These are phyloP conservation scores for Oscheius sp. DNA, from an alignment of 2,888 invertebrate genomes.

Conservation along the genomic window DNA sequence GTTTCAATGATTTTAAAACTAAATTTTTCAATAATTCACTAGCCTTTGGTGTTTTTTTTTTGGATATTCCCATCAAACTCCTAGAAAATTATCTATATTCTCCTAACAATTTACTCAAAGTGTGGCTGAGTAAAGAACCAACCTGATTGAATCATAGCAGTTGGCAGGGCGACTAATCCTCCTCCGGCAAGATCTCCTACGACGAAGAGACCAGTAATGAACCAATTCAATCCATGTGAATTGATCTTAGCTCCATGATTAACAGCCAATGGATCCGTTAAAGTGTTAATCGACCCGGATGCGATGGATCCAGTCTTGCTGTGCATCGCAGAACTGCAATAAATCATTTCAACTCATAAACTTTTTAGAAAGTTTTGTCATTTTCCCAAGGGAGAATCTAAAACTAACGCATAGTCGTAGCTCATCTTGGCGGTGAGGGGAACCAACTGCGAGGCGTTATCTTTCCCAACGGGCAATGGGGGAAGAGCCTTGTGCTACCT, in stretches of 20 bases:
- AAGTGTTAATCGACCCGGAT: too few species aligned
- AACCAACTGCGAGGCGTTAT: constrained; percentile 17
- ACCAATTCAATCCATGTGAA: constrained; percentile 40
- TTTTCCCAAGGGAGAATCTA: too few species aligned
- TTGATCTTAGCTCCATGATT: constrained; percentile 20
- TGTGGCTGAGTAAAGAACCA: constrained; percentile 21
- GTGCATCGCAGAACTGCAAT: constrained; percentile 6
- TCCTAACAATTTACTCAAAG: too few species aligned
- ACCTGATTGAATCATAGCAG: constrained; percentile 65
- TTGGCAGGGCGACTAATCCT: constrained; percentile 65
- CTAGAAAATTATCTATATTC: too few species aligned
- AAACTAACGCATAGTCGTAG: constrained; percentile 23
- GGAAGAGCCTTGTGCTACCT: too few species aligned
- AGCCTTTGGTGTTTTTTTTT: too few species aligned
- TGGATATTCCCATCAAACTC: too few species aligned
- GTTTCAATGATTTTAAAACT: background rate
- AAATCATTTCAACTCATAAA: too few species aligned
- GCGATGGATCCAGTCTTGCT: constrained; percentile 10
- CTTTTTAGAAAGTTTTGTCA: too few species aligned
- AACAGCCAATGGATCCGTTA: background rate
- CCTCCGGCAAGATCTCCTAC: constrained; percentile 67
- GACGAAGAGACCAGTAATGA: constrained; percentile 65
- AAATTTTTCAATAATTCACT: too few species aligned
- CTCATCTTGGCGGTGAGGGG: constrained; percentile 25
- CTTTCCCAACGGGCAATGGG: constrained; percentile 16